Evolutionary conservation across 2,113 vertebrate genomes (phyloP).

Genomic region (Ceuthmochares aereus): DNA sequence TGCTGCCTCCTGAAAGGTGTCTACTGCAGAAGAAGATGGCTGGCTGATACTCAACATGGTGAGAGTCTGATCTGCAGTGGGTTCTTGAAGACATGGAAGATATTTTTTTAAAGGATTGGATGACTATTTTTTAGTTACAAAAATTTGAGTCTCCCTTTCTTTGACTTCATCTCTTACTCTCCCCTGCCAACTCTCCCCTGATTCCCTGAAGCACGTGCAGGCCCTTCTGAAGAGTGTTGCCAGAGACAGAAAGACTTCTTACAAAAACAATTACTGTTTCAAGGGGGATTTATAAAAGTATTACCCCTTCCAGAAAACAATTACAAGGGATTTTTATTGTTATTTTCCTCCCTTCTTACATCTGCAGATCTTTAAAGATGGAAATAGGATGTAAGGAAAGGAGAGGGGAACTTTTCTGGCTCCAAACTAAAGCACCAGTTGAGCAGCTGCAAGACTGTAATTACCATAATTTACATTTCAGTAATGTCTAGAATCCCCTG

Average conservation of each 20-base stretch:
- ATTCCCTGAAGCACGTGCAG: neutral
- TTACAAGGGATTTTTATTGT: neutral
- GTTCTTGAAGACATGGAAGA: neutral
- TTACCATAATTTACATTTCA: conserved; percentile 41
- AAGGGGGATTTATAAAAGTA: neutral
- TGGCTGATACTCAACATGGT: neutral
- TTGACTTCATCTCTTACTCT: neutral
- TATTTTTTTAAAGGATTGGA: neutral
- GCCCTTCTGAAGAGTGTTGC: neutral
- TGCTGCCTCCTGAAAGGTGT: neutral
- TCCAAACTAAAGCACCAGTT: neutral
- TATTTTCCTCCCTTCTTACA: neutral
- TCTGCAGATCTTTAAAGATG: neutral
- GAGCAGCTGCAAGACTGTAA: conserved; percentile 32
- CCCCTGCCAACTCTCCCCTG: neutral
- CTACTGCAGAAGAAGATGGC: conserved; percentile 20
- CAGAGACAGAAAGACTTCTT: neutral
- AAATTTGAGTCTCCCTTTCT: neutral
- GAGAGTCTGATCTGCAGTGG: neutral
- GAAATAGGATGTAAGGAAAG: neutral
- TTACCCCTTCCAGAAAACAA: neutral
- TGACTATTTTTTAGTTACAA: neutral
- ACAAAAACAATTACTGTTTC: neutral
- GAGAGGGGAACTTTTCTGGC: neutral
- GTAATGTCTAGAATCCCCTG: neutral